Base-by-base conservation (phyloP, 2,113 vertebrate genomes). In the Oenanthe melanoleuca region DNA sequence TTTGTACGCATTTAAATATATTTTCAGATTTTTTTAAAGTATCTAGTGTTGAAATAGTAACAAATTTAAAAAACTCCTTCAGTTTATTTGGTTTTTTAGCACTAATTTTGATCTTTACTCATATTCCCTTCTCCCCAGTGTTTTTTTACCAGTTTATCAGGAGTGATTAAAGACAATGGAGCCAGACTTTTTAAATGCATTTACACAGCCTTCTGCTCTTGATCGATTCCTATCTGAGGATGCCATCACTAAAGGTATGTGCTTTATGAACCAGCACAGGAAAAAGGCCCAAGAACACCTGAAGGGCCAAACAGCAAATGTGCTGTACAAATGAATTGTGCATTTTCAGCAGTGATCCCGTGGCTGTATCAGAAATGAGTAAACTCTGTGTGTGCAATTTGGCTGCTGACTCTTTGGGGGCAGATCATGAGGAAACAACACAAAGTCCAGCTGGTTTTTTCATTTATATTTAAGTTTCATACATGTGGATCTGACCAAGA, bases 91-190 rank as follows among this genome's bases (percentile, higher is more conserved):
- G 56, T 85, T 81, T 63, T 17, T 65, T 69, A 60, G 38, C 24
- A 31, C 5, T 56, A 7, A 45, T 53, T 92, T 65, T 83, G 60
- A 26, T 66, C 34, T 71, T 69, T 60, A 26, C 17, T 86, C 8
- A 16, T 38, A 3, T 53, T 70, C 22, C 17, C 49, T 74, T 52
- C 8, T 4, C 7, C 6, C 0, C 24, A 3, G 3, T 56, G 7
- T 75, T 73, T 80, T 80, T 87, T 80, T 69, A 28, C 47, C 26
- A 47, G 17, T 40, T 93, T 80, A 49, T 37, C 67, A 92, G 92
- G 61, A 67, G 87, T n/a, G 20, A 81, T n/a, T 73, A 52, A 78
- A 93, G 45, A 33, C 42, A 24, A 98, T 98, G 97, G 97, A 98
- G n/a, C 34, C 81, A 2, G 93, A 94, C 19, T 19, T 93, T 10